Evolutionary conservation across 2,797 vertebrate genomes (phyloP).

Genomic region (Chloroceryle inda): DNA sequence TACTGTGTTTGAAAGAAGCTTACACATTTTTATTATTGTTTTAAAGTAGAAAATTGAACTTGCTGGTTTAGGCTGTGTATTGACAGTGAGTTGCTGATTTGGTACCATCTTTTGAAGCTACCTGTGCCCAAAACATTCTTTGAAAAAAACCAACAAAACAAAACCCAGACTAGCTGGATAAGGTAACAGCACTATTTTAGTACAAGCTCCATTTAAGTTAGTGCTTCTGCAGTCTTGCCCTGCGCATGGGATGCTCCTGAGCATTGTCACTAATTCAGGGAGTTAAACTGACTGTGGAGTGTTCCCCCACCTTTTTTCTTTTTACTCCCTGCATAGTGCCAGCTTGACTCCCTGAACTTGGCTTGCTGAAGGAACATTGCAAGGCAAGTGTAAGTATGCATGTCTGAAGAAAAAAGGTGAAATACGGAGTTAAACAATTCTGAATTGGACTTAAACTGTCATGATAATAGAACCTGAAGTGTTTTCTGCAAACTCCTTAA

Average conservation of each 20-base stretch:
- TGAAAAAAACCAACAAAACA: neutral
- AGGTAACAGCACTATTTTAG: neutral
- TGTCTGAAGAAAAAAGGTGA: neutral
- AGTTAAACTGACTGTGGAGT: neutral
- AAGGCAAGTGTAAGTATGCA: neutral
- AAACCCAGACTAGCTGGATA: neutral
- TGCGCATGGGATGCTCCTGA: rapidly evolving
- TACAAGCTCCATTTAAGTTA: neutral
- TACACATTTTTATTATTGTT: neutral
- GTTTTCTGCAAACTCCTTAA: neutral
- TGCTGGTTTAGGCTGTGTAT: rapidly evolving
- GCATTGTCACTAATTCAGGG: neutral
- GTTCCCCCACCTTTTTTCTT: neutral
- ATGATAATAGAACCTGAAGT: neutral
- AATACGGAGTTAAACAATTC: neutral
- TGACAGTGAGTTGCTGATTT: neutral
- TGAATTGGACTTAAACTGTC: neutral
- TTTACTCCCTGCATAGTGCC: neutral
- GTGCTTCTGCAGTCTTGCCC: neutral
- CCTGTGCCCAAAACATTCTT: neutral
- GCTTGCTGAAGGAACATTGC: neutral
- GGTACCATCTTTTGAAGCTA: neutral
- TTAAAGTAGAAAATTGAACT: neutral
- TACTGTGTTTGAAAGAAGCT: neutral
- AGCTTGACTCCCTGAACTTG: neutral